Evolutionary conservation across 2,888 invertebrate genomes (phyloP).

Genomic region (Yponomeuta plumbellus): DNA sequence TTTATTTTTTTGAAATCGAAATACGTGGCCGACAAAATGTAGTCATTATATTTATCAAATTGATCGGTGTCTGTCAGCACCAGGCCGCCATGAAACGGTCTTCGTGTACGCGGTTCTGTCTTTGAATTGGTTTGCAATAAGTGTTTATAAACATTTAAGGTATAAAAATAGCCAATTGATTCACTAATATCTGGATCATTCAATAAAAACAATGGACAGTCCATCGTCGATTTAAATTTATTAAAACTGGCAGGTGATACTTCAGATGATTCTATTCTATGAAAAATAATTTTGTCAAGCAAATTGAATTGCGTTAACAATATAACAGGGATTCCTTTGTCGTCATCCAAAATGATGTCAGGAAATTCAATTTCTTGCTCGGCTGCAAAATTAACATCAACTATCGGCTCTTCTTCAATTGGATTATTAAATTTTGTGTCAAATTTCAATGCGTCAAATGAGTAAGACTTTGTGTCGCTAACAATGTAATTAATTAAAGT

Average conservation of each 20-base stretch:
- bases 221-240: neutral
- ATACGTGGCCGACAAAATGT: neutral
- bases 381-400: neutral
- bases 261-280: neutral
- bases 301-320: neutral
- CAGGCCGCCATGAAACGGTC: neutral
- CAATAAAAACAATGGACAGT: neutral
- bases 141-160: neutral
- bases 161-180: neutral
- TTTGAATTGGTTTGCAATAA: neutral
- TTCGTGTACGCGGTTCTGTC: neutral
- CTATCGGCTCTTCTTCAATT: neutral
- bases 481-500: neutral
- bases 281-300: neutral
- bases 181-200: neutral
- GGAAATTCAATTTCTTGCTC: neutral
- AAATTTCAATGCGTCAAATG: neutral
- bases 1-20: neutral
- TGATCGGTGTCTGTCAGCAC: neutral
- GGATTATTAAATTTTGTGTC: neutral
- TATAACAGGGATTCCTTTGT: neutral
- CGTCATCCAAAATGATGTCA: neutral
- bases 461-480: neutral
- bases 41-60: neutral
- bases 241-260: neutral